These are phyloP conservation scores for Tetragonisca angustula DNA, from an alignment of 2,888 invertebrate species.

Conservation along the genomic window DNA sequence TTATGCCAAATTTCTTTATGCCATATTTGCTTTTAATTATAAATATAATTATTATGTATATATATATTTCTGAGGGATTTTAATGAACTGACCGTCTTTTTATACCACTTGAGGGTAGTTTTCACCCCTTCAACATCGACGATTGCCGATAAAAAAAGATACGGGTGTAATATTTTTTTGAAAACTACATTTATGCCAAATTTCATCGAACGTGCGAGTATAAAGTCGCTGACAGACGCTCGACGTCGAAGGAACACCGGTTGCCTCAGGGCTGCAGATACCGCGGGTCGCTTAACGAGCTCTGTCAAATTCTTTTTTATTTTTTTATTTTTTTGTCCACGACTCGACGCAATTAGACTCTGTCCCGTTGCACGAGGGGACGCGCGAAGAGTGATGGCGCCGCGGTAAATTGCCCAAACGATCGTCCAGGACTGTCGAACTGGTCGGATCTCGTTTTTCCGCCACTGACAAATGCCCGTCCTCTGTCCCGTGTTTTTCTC, in stretches of 20 bases:
- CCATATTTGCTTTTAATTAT: no score
- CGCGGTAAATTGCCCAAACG: constrained; percentile 65
- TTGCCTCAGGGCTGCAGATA: constrained; percentile 50
- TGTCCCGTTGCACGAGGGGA: constrained; percentile 71
- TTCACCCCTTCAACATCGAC: no score
- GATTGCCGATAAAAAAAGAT: no score
- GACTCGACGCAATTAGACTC: constrained; percentile 72
- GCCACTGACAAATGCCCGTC: constrained; percentile 46
- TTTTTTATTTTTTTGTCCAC: not conserved
- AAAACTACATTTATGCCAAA: no score
- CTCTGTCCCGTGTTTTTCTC: constrained; percentile 20
- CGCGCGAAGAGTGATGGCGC: constrained; percentile 71
- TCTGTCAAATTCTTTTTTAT: constrained; percentile 67
- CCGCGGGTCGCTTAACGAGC: constrained; percentile 70
- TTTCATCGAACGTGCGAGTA: no score
- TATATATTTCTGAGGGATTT: no score
- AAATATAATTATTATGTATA: no score
- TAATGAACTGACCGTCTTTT: no score
- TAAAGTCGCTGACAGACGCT: constrained; percentile 10
- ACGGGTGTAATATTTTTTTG: no score
- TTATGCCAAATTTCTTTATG: no score
- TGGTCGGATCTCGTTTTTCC: constrained; percentile 38
- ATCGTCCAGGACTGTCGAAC: constrained; percentile 43
- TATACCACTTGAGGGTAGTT: no score
- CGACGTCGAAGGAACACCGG: constrained; percentile 36